A percentile compares a stretch with the other conserved stretches of the same genome.
phyloP scores from a whole-genome alignment of 2,797 vertebrate genomes.

The Pteropus rufus region DNA sequence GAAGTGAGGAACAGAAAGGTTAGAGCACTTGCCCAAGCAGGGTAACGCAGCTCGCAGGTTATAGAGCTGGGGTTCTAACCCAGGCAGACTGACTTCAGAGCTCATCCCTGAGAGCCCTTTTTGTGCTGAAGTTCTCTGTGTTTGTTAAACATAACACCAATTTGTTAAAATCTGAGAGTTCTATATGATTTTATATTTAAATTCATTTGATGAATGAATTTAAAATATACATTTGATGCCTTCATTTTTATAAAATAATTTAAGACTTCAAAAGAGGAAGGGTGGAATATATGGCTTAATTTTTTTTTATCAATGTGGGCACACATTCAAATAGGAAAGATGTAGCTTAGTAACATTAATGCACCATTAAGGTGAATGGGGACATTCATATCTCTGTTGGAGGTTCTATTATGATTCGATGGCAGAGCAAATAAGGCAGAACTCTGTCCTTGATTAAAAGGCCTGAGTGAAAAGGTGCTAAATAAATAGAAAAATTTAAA shows the following conservation, averaged over 20 bases:
- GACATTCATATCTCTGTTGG: neutral
- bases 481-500: neutral
- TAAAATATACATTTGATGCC: neutral
- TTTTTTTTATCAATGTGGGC: neutral
- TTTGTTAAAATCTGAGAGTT: neutral
- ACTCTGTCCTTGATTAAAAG: neutral
- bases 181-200: neutral
- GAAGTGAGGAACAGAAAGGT: neutral
- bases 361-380: neutral
- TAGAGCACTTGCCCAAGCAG: neutral
- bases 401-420: neutral
- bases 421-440: slow-evolving; percentile 5
- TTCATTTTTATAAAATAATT: neutral
- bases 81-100: neutral
- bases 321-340: neutral
- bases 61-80: neutral
- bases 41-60: neutral
- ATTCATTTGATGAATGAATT: neutral
- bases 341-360: neutral
- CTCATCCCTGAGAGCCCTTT: neutral
- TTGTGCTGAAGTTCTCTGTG: neutral
- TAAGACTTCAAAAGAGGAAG: neutral
- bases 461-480: neutral
- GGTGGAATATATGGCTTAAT: neutral
- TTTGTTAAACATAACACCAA: neutral